Conservation (phyloP, 2,888 invertebrate species). For the Dyspetes luteomarginatus region DNA sequence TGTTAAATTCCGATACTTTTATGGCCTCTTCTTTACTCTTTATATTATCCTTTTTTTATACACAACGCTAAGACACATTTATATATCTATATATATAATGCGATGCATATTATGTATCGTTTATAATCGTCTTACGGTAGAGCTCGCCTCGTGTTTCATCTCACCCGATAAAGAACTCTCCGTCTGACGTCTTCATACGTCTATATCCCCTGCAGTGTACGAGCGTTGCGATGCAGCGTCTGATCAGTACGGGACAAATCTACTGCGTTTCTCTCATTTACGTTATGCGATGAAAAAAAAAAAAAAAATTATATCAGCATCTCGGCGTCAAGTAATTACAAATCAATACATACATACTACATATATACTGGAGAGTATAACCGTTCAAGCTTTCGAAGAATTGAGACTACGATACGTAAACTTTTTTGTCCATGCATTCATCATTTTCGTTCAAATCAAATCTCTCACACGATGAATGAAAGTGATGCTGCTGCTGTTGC, state of each 20-base stretch:
- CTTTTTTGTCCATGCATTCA: not conserved
- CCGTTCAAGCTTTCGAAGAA: constrained; percentile 20
- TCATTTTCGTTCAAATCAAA: constrained; percentile 36
- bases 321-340: too few species aligned
- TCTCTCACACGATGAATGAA: too few species aligned
- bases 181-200: constrained; percentile 17
- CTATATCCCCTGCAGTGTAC: not conserved
- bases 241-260: not conserved
- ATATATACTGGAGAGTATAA: too few species aligned
- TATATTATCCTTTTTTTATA: not conserved
- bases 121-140: constrained; percentile 2
- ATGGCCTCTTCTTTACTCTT: not conserved
- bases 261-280: not conserved
- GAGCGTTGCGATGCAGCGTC: constrained; percentile 2
- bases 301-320: too few species aligned
- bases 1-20: not conserved
- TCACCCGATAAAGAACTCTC: constrained; percentile 13
- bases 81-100: not conserved
- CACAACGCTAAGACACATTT: not conserved
- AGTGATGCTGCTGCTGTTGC: not conserved
- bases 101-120: not conserved
- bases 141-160: constrained; percentile 29
- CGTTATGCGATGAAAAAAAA: not conserved
- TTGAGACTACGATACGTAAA: not conserved
- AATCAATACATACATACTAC: too few species aligned